Evolutionary conservation across 2,113 vertebrate genomes (phyloP).

Genomic region (Acanthisitta chloris): DNA sequence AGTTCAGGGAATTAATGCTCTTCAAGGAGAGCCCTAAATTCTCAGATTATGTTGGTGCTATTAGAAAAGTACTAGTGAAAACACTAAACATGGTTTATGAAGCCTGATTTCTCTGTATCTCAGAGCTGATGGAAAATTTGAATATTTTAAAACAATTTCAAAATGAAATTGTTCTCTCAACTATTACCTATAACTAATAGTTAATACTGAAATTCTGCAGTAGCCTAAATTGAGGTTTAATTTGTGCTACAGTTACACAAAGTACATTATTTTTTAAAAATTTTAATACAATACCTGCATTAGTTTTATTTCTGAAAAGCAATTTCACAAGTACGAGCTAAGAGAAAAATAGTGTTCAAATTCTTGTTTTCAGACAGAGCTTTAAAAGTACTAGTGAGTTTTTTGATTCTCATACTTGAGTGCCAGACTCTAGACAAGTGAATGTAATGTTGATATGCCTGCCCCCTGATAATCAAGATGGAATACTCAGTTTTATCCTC

Average conservation of each 20-base stretch:
- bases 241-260: neutral
- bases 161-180: neutral
- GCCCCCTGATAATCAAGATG: neutral
- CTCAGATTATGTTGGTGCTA: neutral
- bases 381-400: neutral
- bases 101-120: neutral
- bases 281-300: neutral
- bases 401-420: neutral
- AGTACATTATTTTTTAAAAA: neutral
- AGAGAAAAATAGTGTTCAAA: neutral
- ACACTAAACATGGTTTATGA: neutral
- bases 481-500: neutral
- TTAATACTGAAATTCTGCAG: neutral
- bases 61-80: neutral
- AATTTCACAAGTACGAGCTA: neutral
- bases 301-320: neutral
- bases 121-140: neutral
- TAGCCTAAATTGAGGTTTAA: neutral
- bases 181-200: neutral
- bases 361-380: neutral
- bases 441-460: neutral
- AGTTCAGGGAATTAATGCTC: neutral
- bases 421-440: neutral
- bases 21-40: slow-evolving; percentile 7
- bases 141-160: neutral